Conservation (phyloP, 2,113 vertebrate genomes). For the Edolisoma coerulescens region DNA sequence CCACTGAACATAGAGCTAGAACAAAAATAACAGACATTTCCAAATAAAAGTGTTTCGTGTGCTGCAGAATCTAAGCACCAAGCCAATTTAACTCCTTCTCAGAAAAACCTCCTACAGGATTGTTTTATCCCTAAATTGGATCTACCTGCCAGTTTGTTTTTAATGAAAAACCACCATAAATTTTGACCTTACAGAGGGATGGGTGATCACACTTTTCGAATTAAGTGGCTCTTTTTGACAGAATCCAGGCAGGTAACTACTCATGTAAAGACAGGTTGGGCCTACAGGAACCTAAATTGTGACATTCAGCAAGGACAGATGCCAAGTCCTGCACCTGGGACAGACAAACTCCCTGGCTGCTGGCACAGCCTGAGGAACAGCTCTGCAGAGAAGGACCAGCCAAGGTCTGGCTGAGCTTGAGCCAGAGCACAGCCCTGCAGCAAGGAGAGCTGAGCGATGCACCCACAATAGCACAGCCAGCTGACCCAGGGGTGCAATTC, state of each 20-base stretch:
- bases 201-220: background rate
- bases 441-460: background rate
- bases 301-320: background rate
- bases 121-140: background rate
- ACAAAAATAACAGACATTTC: background rate
- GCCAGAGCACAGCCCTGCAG: background rate
- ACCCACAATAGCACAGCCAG: background rate
- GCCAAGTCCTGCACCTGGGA: background rate
- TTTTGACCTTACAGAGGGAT: background rate
- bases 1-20: background rate
- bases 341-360: background rate
- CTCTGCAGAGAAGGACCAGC: background rate
- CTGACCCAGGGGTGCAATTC: background rate
- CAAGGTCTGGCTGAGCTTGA: accelerated
- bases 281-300: background rate
- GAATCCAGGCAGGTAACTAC: background rate
- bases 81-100: background rate
- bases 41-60: background rate
- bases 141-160: background rate
- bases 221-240: background rate
- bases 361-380: background rate
- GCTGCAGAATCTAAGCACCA: background rate
- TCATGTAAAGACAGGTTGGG: accelerated
- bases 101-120: background rate
- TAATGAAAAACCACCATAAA: background rate